These are phyloP conservation scores for Pampusana beccarii DNA, from an alignment of 2,113 vertebrate genomes.

Conservation along the genomic window DNA sequence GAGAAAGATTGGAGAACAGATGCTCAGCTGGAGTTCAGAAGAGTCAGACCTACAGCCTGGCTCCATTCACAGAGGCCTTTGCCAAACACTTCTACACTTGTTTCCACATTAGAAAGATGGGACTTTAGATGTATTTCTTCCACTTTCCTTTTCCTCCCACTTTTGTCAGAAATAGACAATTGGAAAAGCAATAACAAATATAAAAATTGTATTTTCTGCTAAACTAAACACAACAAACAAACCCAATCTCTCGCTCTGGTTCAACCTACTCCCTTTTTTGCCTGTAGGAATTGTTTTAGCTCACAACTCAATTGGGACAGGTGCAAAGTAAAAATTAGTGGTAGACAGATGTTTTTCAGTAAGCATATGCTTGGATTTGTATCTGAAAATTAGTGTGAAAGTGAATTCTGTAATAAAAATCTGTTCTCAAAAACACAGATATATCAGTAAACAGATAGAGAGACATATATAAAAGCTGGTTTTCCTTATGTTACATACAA, in stretches of 20 bases:
- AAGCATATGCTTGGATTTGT: background rate
- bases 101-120: background rate
- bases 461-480: background rate
- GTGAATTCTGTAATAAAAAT: background rate
- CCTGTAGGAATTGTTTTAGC: background rate
- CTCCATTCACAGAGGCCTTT: background rate
- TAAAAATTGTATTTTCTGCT: background rate
- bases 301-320: background rate
- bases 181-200: background rate
- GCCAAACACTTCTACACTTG: background rate
- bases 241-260: background rate
- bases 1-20: background rate
- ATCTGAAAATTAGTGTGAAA: background rate
- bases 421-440: background rate
- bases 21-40: background rate
- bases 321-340: background rate
- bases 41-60: background rate
- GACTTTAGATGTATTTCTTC: background rate
- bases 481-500: background rate
- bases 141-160: background rate
- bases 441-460: background rate
- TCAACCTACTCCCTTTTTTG: background rate
- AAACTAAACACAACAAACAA: background rate
- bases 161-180: background rate
- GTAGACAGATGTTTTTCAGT: background rate